These are phyloP conservation scores for Acanthopagrus latus DNA, from an alignment of 2,797 vertebrate genomes.

Conservation along the genomic window DNA sequence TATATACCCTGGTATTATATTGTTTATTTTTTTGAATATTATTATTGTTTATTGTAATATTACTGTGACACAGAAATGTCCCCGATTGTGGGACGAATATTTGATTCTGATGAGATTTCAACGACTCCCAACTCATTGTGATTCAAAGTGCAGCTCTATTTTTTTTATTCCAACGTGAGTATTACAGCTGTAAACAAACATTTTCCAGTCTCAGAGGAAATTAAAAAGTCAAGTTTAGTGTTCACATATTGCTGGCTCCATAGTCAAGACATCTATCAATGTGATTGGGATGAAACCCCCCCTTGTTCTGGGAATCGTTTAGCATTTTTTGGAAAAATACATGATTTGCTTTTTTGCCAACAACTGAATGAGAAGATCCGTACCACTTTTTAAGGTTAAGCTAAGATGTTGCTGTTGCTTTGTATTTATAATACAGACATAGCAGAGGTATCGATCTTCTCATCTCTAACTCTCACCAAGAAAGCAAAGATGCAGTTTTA, in stretches of 20 bases:
- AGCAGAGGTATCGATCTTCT: neutral
- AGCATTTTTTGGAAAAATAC: neutral
- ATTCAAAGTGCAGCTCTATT: constrained; percentile 13
- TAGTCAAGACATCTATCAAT: neutral
- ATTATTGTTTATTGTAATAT: too few relatives aligned
- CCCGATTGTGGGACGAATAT: too few relatives aligned
- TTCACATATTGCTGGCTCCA: neutral
- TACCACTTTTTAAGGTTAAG: neutral
- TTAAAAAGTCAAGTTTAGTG: constrained; percentile 10
- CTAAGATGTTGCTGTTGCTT: neutral
- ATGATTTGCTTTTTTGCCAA: neutral
- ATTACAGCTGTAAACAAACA: constrained; percentile 23
- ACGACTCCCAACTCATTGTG: neutral
- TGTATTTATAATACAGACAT: neutral
- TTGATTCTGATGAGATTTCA: neutral
- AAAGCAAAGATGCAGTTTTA: neutral
- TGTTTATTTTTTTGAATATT: too few relatives aligned
- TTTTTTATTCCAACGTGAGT: constrained; percentile 16
- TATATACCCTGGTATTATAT: too few relatives aligned
- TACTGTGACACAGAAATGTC: too few relatives aligned
- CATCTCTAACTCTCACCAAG: neutral
- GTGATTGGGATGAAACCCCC: neutral
- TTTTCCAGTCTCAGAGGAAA: neutral
- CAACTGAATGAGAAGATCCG: neutral
- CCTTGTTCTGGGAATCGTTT: neutral